Evolutionary conservation across 2,888 invertebrate genomes (phyloP).

Genomic region (Hanleya hanleyi): DNA sequence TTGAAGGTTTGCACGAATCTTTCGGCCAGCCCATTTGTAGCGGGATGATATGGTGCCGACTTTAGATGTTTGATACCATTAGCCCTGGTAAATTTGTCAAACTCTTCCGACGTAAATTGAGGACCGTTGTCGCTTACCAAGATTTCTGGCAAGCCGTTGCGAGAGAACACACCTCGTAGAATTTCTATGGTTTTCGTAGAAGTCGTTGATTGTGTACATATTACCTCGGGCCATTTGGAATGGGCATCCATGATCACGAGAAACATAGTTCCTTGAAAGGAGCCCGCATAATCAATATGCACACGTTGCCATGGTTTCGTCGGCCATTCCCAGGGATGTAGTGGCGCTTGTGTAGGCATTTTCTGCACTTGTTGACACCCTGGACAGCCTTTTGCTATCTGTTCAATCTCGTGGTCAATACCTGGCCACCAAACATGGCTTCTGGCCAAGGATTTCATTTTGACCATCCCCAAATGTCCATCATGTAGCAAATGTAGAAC

Average conservation of each 20-base stretch:
- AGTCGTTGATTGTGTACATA: constrained; percentile 15
- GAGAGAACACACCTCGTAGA: constrained; percentile 2
- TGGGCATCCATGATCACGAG: constrained; percentile 21
- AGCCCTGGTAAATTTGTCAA: constrained; percentile 11
- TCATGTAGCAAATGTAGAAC: constrained; percentile 1
- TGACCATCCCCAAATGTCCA: constrained; percentile 68
- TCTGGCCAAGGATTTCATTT: constrained; percentile 81
- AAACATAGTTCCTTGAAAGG: constrained; percentile 19
- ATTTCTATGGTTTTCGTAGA: constrained; percentile 1
- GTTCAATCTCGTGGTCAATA: constrained; percentile 3
- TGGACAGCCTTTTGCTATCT: not conserved
- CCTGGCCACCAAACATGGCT: constrained; percentile 40
- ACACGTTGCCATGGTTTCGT: constrained; percentile 18
- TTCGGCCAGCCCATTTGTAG: constrained; percentile 24
- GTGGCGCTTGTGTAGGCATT: constrained; percentile 17
- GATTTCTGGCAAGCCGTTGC: constrained; percentile 15
- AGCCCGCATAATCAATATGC: constrained; percentile 23
- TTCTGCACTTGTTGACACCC: constrained; percentile 13
- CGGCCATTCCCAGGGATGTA: constrained; percentile 30
- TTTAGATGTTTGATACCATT: constrained; percentile 26
- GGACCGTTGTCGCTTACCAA: constrained; percentile 30
- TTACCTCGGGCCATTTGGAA: constrained; percentile 24
- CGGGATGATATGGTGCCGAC: constrained; percentile 28
- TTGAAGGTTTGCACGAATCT: constrained; percentile 21
- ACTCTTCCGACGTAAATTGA: constrained; percentile 22